Percentiles rank a stretch among this genome's conserved stretches.
Evolutionary conservation across 2,797 vertebrate genomes (phyloP).

Genomic region (Carapus acus): DNA sequence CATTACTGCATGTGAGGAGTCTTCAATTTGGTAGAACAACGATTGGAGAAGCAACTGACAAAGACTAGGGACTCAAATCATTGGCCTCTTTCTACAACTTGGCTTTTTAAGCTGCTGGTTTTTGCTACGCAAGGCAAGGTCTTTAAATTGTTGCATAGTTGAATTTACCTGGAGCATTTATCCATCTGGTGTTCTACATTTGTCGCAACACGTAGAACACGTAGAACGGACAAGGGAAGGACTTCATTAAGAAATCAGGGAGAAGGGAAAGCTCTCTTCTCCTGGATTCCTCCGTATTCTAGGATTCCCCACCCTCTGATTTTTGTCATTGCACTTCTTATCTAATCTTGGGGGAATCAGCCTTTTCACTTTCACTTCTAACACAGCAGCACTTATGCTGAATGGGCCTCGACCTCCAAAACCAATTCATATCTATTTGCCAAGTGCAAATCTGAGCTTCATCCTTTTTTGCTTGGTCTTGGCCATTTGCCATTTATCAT

Average conservation of each 20-base stretch:
- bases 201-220: conserved; percentile 68
- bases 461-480: conserved; percentile 60
- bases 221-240: conserved; percentile 69
- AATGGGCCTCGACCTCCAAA: conserved; percentile 50
- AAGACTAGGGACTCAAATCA: conserved; percentile 42
- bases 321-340: conserved; percentile 43
- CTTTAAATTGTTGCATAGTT: conserved; percentile 77
- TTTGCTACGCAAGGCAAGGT: conserved; percentile 56
- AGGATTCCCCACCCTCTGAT: conserved; percentile 53
- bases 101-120: conserved; percentile 47
- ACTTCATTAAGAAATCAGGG: conserved; percentile 70
- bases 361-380: conserved; percentile 40
- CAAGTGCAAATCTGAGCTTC: conserved; percentile 58
- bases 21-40: conserved; percentile 38
- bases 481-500: conserved; percentile 68
- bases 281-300: conserved; percentile 50
- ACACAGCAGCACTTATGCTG: conserved; percentile 50
- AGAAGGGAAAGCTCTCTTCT: conserved; percentile 42
- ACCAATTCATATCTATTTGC: conserved; percentile 62
- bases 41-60: conserved; percentile 40
- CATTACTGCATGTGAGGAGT: conserved; percentile 64
- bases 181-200: conserved; percentile 70
- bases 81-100: conserved; percentile 57
- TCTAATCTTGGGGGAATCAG: conserved; percentile 36
- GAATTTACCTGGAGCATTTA: conserved; percentile 72